phyloP scores from a whole-genome alignment of 2,888 invertebrate species.

The Polydesmus complanatus region DNA sequence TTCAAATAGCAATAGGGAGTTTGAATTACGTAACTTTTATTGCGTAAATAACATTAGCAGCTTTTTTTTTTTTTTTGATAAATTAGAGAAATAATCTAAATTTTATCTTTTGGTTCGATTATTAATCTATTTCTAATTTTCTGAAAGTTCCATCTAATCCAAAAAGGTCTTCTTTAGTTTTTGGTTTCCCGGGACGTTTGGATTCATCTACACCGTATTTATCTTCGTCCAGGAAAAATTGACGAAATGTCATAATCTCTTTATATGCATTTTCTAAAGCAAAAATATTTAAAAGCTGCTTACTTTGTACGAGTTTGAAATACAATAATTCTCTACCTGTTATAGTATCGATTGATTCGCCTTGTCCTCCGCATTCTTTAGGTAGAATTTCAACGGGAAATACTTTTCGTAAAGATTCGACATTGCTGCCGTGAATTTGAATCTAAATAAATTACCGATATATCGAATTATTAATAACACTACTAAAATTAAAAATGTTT shows the following conservation, averaged over 20 bases:
- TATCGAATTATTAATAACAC: too few species aligned
- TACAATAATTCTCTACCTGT: conserved; percentile 25
- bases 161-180: conserved; percentile 70
- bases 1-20: too few species aligned
- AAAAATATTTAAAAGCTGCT: neutral
- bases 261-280: neutral
- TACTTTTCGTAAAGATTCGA: conserved; percentile 35
- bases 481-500: too few species aligned
- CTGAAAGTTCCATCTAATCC: conserved; percentile 82
- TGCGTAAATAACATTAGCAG: too few species aligned
- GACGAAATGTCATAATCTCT: neutral
- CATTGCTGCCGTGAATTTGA: conserved; percentile 36
- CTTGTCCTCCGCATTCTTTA: conserved; percentile 43
- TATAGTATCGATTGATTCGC: conserved; percentile 32
- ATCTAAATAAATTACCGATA: too few species aligned
- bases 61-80: neutral
- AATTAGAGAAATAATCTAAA: too few species aligned
- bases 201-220: conserved; percentile 52
- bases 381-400: conserved; percentile 42
- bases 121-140: conserved; percentile 54
- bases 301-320: neutral
- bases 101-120: neutral
- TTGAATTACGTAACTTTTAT: too few species aligned
- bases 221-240: conserved; percentile 40
- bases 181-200: conserved; percentile 56